Percentiles rank a stretch among this genome's conserved stretches.
These are phyloP conservation scores for Apteryx mantelli DNA, from an alignment of 2,113 vertebrate species.

Conservation along the genomic window DNA sequence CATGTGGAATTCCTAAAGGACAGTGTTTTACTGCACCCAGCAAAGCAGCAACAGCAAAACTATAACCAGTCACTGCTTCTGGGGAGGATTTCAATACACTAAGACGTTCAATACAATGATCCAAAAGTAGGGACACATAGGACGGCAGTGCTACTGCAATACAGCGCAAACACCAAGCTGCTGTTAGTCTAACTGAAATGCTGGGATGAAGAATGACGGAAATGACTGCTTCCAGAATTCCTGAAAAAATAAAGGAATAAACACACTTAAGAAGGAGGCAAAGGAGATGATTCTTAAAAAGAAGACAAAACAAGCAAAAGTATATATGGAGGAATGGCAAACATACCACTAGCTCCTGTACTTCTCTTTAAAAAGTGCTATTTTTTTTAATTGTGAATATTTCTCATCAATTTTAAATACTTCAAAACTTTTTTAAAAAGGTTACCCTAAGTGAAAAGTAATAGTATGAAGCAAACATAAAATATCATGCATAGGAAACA, in stretches of 20 bases:
- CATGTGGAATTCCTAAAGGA: conserved; percentile 91
- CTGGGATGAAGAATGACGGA: conserved; percentile 86
- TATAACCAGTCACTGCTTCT: conserved; percentile 90
- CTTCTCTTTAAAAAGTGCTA: not conserved
- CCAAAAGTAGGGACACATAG: conserved; percentile 82
- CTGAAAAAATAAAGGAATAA: conserved; percentile 73
- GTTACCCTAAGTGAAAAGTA: not conserved
- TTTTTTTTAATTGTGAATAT: not conserved
- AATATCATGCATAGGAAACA: not conserved
- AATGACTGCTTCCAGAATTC: conserved; percentile 85
- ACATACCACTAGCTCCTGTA: not conserved
- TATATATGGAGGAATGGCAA: not conserved
- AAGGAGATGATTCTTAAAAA: not conserved
- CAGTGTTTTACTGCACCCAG: conserved; percentile 88
- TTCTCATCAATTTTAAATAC: not conserved
- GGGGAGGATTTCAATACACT: conserved; percentile 84
- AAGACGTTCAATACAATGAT: conserved; percentile 88
- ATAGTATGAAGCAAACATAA: not conserved
- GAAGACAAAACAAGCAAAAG: not conserved
- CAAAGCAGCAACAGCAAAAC: conserved; percentile 89
- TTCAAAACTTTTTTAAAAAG: not conserved
- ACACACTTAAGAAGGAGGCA: not conserved
- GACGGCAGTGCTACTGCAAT: conserved; percentile 85
- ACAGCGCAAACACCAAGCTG: conserved; percentile 92
- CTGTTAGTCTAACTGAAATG: conserved; percentile 82